phyloP scores from a whole-genome alignment of 23 tunicate species.

The Ascidia mentula region DNA sequence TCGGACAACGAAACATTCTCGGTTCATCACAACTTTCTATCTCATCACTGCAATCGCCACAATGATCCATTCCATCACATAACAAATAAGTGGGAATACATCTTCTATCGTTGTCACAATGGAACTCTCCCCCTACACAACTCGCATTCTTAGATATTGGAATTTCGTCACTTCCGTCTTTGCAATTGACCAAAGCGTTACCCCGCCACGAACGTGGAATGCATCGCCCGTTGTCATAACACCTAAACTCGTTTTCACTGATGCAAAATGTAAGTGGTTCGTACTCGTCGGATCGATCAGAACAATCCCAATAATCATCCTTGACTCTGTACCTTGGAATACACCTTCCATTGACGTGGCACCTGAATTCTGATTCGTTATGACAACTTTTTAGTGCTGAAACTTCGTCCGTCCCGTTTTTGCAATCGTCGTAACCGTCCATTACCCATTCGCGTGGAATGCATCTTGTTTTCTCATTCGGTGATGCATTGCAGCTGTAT shows the following conservation, averaged over 20 bases:
- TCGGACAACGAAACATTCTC: conserved; percentile 30
- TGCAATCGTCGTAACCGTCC: background rate
- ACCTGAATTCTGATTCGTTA: background rate
- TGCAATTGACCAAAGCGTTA: conserved; percentile 11
- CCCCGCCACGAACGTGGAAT: conserved; percentile 34
- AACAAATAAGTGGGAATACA: conserved; percentile 18
- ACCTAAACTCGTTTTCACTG: conserved; percentile 22
- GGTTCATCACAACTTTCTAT: conserved; percentile 26
- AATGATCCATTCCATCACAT: conserved; percentile 49
- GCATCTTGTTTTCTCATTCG: background rate
- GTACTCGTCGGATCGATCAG: background rate
- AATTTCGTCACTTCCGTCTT: conserved; percentile 38
- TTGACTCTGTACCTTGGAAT: background rate
- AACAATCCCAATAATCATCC: background rate
- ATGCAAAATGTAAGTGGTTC: background rate
- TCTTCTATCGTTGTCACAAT: conserved; percentile 15
- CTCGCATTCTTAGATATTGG: background rate
- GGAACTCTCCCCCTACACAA: conserved; percentile 22
- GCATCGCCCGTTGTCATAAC: conserved; percentile 34
- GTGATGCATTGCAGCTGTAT: background rate
- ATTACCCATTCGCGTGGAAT: conserved; percentile 15
- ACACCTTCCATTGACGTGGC: background rate
- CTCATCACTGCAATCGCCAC: conserved; percentile 55
- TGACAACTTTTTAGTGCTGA: background rate
- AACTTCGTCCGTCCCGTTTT: background rate